phyloP scores from a whole-genome alignment of 2,888 invertebrate species.

The Bellardia pandia region DNA sequence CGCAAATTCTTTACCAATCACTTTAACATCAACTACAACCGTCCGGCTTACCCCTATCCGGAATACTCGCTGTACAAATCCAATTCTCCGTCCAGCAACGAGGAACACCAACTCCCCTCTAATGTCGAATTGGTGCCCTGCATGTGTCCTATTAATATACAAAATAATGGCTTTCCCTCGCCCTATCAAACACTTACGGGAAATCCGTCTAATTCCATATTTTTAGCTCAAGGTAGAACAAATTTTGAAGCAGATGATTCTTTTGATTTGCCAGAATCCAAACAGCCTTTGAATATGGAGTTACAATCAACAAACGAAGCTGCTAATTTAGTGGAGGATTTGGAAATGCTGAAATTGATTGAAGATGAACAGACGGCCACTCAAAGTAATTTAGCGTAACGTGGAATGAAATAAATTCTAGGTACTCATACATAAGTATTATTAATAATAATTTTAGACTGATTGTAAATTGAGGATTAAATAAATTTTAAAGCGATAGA shows the following conservation, averaged over 20 bases:
- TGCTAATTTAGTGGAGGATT: conserved; percentile 35
- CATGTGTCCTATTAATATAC: conserved; percentile 82
- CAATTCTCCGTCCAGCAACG: neutral
- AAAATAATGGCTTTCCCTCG: conserved; percentile 61
- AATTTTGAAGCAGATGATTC: conserved; percentile 58
- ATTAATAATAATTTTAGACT: conserved; percentile 68
- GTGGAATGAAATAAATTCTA: neutral
- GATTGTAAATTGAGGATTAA: conserved; percentile 59
- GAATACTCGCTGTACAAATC: conserved; percentile 80
- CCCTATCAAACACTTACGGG: conserved; percentile 58
- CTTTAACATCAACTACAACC: conserved; percentile 78
- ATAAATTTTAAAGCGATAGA: conserved; percentile 1
- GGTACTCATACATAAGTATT: conserved; percentile 60
- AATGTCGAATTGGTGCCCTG: conserved; percentile 81
- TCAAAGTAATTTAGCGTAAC: conserved; percentile 39
- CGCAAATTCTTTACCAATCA: conserved; percentile 77
- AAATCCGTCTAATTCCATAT: conserved; percentile 53
- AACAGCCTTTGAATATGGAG: neutral
- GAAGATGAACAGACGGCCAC: neutral
- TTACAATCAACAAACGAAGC: neutral
- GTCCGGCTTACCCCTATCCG: conserved; percentile 82
- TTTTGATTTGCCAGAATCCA: conserved; percentile 29
- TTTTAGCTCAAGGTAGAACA: conserved; percentile 70
- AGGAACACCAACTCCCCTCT: conserved; percentile 4
- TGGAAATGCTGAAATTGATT: conserved; percentile 29